Conservation (phyloP, 2,113 vertebrate genomes). For the Pygathrix nemaeus region DNA sequence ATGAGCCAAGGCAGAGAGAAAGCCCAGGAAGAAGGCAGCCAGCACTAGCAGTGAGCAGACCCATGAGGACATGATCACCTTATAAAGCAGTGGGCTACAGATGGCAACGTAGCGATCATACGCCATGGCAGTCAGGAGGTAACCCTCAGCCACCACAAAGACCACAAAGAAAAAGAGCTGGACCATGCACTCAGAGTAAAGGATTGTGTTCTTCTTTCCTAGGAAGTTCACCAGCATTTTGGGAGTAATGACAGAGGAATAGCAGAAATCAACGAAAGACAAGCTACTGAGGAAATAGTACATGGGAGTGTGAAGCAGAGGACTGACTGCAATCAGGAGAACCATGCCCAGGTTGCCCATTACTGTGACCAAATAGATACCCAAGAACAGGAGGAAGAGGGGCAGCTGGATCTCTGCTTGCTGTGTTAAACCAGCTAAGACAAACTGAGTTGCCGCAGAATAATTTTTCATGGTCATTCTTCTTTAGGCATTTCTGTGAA, state of each 20-base stretch:
- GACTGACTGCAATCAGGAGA: neutral
- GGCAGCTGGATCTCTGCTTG: neutral
- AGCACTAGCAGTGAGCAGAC: neutral
- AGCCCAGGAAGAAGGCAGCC: neutral
- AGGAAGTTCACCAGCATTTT: slow-evolving; percentile 56
- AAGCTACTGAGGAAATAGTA: slow-evolving; percentile 35
- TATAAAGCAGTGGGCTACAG: neutral
- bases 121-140: slow-evolving; percentile 43
- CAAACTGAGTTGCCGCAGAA: neutral
- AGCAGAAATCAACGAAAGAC: slow-evolving; percentile 3
- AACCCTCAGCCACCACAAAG: slow-evolving; percentile 1
- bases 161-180: slow-evolving; percentile 55
- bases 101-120: neutral
- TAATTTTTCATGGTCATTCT: neutral
- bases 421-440: slow-evolving; percentile 15
- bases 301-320: slow-evolving; percentile 16
- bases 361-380: neutral
- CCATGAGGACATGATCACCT: neutral
- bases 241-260: neutral
- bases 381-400: slow-evolving; percentile 15
- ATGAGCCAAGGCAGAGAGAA: slow-evolving; percentile 4
- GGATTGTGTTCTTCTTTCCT: neutral
- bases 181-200: slow-evolving; percentile 48
- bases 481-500: neutral
- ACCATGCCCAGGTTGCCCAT: neutral